Evolutionary conservation across 2,888 invertebrate genomes (phyloP), one percentile per base, ranked within the genome.

Genomic region (Salticus scenicus): DNA sequence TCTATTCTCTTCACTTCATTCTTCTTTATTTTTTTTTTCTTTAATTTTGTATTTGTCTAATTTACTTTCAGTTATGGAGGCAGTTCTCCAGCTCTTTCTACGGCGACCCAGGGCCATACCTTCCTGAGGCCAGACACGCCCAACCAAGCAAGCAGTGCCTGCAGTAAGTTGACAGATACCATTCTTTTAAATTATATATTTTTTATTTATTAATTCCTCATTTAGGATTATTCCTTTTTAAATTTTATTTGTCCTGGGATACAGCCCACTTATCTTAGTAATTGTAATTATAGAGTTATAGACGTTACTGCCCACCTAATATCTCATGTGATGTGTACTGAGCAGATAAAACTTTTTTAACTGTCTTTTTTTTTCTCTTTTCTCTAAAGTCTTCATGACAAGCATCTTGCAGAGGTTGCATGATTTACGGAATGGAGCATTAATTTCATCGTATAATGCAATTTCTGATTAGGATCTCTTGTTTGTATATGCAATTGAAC

Each of bases 111-210:
- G 88, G 92, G 92, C 33, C 93, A 93, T 88, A 92, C 92, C 31
- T 92, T 92, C 89, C 90, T 92, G 71, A 91, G 93, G 41, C 91
- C 92, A 27, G 93, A 93, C 90, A 93, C 93, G 70, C 93, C 93
- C 20, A 91, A 91, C 89, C 91, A 92, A 85, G 90, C 89, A 80
- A 90, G 90, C 84, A 90, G 88, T 71, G 88, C 88, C 51, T 89
- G 89, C 67, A 89, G 89, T 87, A 84, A 89, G 87, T 84, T 7
- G 63, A 63, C 27, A 67, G 28, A 30, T 66, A n/a, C 57, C 57
- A 57, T 24, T 57, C 17, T 24, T 37, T 10, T 37, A n/a, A n/a
- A n/a, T n/a, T n/a, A n/a, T n/a, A n/a, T 37, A 37, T 10, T 37
- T 24, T 24, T 24, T 24, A 4, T 57, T 24, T 4, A 5, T 57